These are phyloP conservation scores for Caenorhabditis wallacei DNA, from an alignment of 2,888 invertebrate genomes.

Conservation along the genomic window DNA sequence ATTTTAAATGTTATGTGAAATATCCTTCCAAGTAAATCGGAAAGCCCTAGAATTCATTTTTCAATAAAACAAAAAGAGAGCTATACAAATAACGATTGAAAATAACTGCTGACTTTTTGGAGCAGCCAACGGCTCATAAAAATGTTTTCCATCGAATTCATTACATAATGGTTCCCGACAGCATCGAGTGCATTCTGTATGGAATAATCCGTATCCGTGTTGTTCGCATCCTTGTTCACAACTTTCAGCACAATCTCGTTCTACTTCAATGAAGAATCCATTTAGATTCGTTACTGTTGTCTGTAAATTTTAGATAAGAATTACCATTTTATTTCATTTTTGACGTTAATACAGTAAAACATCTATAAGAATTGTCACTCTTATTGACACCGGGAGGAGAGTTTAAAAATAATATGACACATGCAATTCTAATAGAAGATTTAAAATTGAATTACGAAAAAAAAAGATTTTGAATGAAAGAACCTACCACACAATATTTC, in stretches of 20 bases:
- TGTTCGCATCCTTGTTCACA: conserved; percentile 74
- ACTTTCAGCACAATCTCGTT: conserved; percentile 77
- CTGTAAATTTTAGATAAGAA: conserved; percentile 67
- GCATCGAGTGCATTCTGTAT: conserved; percentile 76
- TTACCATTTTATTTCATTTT: no score
- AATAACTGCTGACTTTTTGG: conserved; percentile 5
- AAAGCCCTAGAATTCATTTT: background rate
- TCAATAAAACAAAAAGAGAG: background rate
- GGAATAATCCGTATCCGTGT: conserved; percentile 77
- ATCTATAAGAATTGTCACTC: no score
- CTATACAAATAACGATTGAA: background rate
- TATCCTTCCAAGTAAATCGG: background rate
- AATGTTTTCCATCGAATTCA: conserved; percentile 76
- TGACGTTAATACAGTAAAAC: no score
- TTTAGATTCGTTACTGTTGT: conserved; percentile 78
- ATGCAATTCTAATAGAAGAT: no score
- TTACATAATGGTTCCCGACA: conserved; percentile 76
- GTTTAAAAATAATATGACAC: no score
- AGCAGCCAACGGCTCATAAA: conserved; percentile 68
- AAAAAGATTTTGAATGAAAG: no score
- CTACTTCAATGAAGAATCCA: conserved; percentile 78
- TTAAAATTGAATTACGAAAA: no score
- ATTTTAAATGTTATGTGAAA: no score
- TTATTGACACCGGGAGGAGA: no score
- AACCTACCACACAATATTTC: conserved; percentile 72